Evolutionary conservation across 1,140 invertebrate genomes (phyloP).

Genomic region (Hydropsyche tenuis): DNA sequence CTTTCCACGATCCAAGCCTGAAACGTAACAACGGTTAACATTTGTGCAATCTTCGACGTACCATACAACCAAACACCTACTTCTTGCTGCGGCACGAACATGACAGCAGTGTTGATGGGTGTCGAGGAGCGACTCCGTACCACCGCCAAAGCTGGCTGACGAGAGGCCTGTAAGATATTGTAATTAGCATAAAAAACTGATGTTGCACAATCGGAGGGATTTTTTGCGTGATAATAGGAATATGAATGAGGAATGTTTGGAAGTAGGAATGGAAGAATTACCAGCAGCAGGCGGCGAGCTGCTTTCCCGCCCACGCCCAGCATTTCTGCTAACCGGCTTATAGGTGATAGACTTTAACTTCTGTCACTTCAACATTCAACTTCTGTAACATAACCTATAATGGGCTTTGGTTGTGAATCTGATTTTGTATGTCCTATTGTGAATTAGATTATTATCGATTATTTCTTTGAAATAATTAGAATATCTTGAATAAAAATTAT

Average conservation of each 20-base stretch:
- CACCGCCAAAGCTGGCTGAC: background rate
- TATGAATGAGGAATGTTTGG: background rate
- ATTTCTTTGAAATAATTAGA: too few species aligned
- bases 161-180: constrained; percentile 51
- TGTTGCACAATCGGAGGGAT: constrained; percentile 53
- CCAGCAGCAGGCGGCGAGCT: background rate
- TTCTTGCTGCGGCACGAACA: constrained; percentile 99
- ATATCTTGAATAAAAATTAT: too few species aligned
- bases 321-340: background rate
- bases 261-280: background rate
- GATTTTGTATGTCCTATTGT: too few species aligned
- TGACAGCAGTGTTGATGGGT: constrained; percentile 90
- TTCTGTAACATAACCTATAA: too few species aligned
- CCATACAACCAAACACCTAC: constrained; percentile 58
- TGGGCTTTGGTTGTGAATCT: too few species aligned
- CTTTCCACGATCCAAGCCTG: constrained; percentile 98
- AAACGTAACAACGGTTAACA: constrained; percentile 46
- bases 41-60: background rate
- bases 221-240: constrained; percentile 9
- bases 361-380: constrained; percentile 12
- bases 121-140: constrained; percentile 69
- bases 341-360: constrained; percentile 1
- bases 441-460: too few species aligned
- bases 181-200: constrained; percentile 34
- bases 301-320: background rate